Evolutionary conservation across 2,888 invertebrate genomes (phyloP).

Genomic region (Notocelia uddmanniana): DNA sequence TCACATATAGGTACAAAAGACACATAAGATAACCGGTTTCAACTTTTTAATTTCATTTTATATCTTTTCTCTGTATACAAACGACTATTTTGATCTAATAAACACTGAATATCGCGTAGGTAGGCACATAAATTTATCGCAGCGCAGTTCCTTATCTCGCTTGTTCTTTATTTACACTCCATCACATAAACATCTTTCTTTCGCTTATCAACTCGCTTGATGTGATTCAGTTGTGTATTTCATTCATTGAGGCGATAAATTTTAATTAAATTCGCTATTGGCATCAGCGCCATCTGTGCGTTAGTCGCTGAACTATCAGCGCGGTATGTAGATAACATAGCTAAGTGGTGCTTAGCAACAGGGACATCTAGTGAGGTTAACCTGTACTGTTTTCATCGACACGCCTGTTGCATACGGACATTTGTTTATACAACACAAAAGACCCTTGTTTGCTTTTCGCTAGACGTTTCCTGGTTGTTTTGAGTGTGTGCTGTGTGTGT

Average conservation of each 20-base stretch:
- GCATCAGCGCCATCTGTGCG: slow-evolving; percentile 64
- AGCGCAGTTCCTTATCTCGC: slow-evolving; percentile 33
- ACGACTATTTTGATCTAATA: slow-evolving; percentile 12
- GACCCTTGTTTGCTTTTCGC: slow-evolving; percentile 86
- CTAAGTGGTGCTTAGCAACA: not conserved
- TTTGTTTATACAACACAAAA: slow-evolving; percentile 86
- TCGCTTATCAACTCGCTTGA: slow-evolving; percentile 50
- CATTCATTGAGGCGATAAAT: slow-evolving; percentile 38
- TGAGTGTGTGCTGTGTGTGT: slow-evolving; percentile 72
- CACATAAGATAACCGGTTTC: too few species aligned
- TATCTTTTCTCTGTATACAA: not conserved
- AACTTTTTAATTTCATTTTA: too few species aligned
- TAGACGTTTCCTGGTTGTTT: slow-evolving; percentile 86
- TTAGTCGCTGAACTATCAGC: slow-evolving; percentile 50
- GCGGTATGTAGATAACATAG: slow-evolving; percentile 41
- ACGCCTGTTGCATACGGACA: slow-evolving; percentile 84
- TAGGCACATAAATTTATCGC: slow-evolving; percentile 46
- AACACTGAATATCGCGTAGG: slow-evolving; percentile 13
- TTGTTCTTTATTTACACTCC: slow-evolving; percentile 53
- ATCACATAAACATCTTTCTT: slow-evolving; percentile 55
- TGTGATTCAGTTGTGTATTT: slow-evolving; percentile 45
- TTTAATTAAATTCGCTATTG: slow-evolving; percentile 5
- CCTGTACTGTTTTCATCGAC: slow-evolving; percentile 74
- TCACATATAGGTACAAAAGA: too few species aligned
- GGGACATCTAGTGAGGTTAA: slow-evolving; percentile 71